A percentile compares a stretch with the other conserved stretches of the same genome.
Conservation (phyloP, 2,113 vertebrate genomes). For the Cinclus cinclus region DNA sequence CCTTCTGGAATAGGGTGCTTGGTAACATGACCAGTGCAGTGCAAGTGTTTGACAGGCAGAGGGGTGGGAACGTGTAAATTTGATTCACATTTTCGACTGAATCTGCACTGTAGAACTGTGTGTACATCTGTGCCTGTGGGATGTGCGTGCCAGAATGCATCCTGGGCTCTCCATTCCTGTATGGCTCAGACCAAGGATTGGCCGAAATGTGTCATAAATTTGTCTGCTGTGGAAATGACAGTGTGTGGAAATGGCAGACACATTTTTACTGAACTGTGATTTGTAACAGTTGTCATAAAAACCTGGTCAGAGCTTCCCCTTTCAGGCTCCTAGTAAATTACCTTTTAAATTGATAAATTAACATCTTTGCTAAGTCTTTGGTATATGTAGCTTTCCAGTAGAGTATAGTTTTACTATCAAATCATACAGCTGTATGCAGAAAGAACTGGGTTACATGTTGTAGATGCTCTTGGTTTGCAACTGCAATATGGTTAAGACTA, state of each 20-base stretch:
- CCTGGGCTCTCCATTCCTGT: not conserved
- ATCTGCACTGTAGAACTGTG: not conserved
- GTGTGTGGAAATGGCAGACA: not conserved
- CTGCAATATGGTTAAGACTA: not conserved
- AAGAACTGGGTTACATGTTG: not conserved
- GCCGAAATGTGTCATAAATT: not conserved
- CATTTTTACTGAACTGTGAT: not conserved
- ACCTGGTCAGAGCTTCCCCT: not conserved
- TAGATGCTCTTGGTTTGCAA: not conserved
- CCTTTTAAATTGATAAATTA: not conserved
- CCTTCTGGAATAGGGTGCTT: not conserved
- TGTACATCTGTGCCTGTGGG: rapidly evolving
- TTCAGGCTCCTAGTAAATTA: not conserved
- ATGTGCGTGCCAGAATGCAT: not conserved
- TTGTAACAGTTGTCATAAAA: not conserved
- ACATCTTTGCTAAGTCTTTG: not conserved
- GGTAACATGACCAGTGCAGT: not conserved
- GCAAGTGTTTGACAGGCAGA: not conserved
- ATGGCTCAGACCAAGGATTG: not conserved
- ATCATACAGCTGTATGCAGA: not conserved
- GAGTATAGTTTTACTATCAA: not conserved
- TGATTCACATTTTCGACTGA: not conserved
- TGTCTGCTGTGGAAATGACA: not conserved
- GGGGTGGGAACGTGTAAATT: not conserved
- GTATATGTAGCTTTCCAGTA: not conserved